A percentile compares a stretch with the other conserved stretches of the same genome.
Conservation (phyloP, 2,797 vertebrate species). For the Sebastiscus albofasciatus region DNA sequence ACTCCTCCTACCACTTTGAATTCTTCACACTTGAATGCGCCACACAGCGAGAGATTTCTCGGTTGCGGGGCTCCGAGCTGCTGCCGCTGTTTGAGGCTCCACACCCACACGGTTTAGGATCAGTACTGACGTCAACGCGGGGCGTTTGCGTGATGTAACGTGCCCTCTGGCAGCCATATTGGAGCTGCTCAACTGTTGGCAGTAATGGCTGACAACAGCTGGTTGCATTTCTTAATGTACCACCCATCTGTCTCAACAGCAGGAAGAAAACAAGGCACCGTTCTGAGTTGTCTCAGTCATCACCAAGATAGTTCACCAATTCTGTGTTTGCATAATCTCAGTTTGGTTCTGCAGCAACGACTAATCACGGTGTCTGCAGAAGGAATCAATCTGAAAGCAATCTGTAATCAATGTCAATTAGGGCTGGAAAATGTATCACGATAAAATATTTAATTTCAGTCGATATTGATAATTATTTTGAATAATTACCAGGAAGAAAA, state of each 20-base stretch:
- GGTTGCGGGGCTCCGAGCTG: background rate
- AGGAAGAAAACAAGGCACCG: background rate
- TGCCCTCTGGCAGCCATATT: conserved; percentile 35
- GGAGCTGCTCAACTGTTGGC: conserved; percentile 20
- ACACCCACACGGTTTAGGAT: conserved; percentile 13
- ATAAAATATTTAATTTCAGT: too few species aligned
- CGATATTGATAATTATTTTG: too few species aligned
- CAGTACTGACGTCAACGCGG: background rate
- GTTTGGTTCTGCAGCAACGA: background rate
- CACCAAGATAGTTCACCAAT: background rate
- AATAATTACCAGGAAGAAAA: too few species aligned
- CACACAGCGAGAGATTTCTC: background rate
- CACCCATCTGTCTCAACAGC: conserved; percentile 13
- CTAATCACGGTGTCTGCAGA: background rate
- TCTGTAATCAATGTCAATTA: background rate
- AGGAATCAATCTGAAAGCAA: background rate
- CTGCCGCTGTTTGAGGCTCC: conserved; percentile 1
- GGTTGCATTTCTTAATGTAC: background rate
- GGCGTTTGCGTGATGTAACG: conserved; percentile 7
- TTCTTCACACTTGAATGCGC: background rate
- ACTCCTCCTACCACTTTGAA: background rate
- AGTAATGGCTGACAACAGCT: conserved; percentile 25
- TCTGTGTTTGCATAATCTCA: background rate
- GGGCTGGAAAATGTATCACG: too few species aligned
- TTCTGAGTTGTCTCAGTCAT: conserved; percentile 8